Evolutionary conservation across 2,797 vertebrate genomes (phyloP).

Genomic region (Dicrostonyx torquatus): DNA sequence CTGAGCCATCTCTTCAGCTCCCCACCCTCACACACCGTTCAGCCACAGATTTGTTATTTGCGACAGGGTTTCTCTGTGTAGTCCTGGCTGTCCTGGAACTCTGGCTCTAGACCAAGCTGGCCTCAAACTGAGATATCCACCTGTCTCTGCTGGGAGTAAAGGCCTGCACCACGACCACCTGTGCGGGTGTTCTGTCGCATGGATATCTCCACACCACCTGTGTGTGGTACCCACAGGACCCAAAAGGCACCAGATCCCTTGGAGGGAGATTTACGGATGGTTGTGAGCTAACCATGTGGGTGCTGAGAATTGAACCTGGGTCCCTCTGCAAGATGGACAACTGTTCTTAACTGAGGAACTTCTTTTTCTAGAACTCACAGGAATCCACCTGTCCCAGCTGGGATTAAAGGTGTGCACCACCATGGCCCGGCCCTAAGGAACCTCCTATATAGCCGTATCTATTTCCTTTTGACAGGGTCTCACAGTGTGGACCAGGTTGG

Average conservation of each 20-base stretch:
- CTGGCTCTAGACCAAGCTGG: too few relatives aligned
- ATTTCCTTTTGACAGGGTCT: background rate
- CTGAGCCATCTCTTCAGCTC: too few relatives aligned
- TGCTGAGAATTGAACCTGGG: background rate
- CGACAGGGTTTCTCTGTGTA: background rate
- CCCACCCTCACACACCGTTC: too few relatives aligned
- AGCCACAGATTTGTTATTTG: too few relatives aligned
- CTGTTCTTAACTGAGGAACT: background rate
- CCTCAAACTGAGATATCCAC: too few relatives aligned
- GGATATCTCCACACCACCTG: background rate
- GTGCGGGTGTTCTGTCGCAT: background rate
- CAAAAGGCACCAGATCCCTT: background rate
- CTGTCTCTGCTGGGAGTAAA: background rate
- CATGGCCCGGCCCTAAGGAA: background rate
- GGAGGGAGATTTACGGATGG: background rate
- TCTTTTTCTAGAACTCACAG: too few relatives aligned
- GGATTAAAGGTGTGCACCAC: too few relatives aligned
- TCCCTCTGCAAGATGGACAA: background rate
- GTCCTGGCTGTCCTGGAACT: background rate
- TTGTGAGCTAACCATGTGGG: background rate
- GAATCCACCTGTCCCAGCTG: too few relatives aligned
- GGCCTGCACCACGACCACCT: background rate
- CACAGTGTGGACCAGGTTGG: background rate
- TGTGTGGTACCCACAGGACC: too few relatives aligned
- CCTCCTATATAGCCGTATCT: background rate